Base-by-base conservation (phyloP, 2,888 invertebrate species). In the Lasioglossum malachurum region DNA sequence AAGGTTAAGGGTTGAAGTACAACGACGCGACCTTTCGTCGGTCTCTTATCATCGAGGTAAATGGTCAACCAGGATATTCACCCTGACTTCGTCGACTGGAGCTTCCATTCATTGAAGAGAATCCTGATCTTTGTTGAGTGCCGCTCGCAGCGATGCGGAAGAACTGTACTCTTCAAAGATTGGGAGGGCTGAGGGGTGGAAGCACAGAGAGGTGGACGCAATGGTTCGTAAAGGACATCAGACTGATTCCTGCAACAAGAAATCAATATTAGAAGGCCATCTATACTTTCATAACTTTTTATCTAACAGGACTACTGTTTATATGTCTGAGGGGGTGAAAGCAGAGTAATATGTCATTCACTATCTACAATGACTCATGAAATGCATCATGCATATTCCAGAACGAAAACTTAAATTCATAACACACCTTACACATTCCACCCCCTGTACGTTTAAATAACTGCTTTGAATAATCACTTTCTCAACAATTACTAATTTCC, bases 1-100 rank as follows among this genome's bases (percentile, higher is more conserved):
- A 89, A 89, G 84, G 87, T 82, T 73, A 84, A 89, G 86, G 83
- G 89, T 89, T 85, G 83, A 27, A 69, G 80, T 81, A 86, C 75
- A 69, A 49, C n/a, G 64, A 53, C 78, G 79, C 86, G 87, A 82
- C 79, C 84, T 82, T 74, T 76, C 73, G 72, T 53, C 78, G 72
- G 80, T 77, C 60, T 80, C 82, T 88, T 88, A 88, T 88, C 87
- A 80, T 80, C 75, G 80, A 79, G 88, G 84, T 83, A 80, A 87
- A 87, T 16, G 87, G 73, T 75, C 75, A 82, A 69, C 23, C 7
- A 27, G 77, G 57, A 73, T 85, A 75, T 86, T 85, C 77, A 86
- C 86, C 75, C 53, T 49, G 19, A 12, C 19, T 8, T 23, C 14
- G 16, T 27, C 35, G 16, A 31, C 7, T 35, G 41, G 7, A 7